Evolutionary conservation across 2,888 invertebrate genomes (phyloP).

Genomic region (Eurois occulta): DNA sequence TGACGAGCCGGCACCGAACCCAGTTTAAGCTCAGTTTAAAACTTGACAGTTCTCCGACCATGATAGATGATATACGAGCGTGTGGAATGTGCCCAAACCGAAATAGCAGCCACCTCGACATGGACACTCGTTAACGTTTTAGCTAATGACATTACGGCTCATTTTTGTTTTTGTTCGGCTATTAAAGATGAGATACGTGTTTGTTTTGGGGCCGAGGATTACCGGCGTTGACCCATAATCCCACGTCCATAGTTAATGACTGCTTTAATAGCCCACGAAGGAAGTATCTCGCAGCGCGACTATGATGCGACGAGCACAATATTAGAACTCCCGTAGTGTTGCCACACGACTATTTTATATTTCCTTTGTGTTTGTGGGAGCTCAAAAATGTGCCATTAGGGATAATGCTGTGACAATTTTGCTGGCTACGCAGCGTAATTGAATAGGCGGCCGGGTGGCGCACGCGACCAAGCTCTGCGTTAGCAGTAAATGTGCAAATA

Average conservation of each 20-base stretch:
- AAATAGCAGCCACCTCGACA: slow-evolving; percentile 78
- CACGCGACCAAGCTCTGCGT: slow-evolving; percentile 82
- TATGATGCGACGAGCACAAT: slow-evolving; percentile 77
- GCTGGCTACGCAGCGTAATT: slow-evolving; percentile 84
- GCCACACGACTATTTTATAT: slow-evolving; percentile 87
- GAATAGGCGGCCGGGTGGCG: slow-evolving; percentile 87
- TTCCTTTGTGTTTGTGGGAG: slow-evolving; percentile 83
- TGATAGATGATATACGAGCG: slow-evolving; percentile 83
- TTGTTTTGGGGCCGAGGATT: slow-evolving; percentile 71
- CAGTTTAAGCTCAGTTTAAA: slow-evolving; percentile 85
- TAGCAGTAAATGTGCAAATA: slow-evolving; percentile 82
- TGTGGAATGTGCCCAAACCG: slow-evolving; percentile 80
- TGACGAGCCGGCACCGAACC: slow-evolving; percentile 78
- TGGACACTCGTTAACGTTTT: slow-evolving; percentile 79
- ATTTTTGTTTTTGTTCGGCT: slow-evolving; percentile 73
- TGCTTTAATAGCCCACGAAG: slow-evolving; percentile 81
- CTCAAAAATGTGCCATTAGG: slow-evolving; percentile 87
- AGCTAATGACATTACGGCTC: slow-evolving; percentile 79
- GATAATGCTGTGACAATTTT: slow-evolving; percentile 86
- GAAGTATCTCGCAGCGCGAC: slow-evolving; percentile 76
- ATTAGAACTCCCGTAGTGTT: slow-evolving; percentile 86
- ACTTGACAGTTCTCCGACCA: slow-evolving; percentile 82
- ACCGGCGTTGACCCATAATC: slow-evolving; percentile 71
- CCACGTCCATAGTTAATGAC: slow-evolving; percentile 76
- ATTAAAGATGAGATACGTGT: slow-evolving; percentile 73